A percentile compares a stretch with the other conserved stretches of the same genome.
Evolutionary conservation across 2,113 vertebrate genomes (phyloP).

Genomic region (Beaufortia kweichowensis): DNA sequence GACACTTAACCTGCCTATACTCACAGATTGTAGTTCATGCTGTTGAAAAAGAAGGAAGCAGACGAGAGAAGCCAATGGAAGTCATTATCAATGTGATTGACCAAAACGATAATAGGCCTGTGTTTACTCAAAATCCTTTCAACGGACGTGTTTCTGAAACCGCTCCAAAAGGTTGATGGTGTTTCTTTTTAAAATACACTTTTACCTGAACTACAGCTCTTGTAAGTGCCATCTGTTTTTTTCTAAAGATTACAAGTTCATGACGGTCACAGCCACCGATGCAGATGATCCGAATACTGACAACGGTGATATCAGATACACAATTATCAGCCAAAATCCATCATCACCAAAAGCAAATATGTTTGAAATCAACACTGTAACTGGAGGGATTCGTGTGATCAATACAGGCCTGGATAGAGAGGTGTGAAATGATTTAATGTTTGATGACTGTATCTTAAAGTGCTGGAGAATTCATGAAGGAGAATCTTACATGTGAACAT

Average conservation of each 20-base stretch:
- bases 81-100: slow-evolving; percentile 58
- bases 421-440: slow-evolving; percentile 66
- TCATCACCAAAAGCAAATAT: not conserved
- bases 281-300: slow-evolving; percentile 64
- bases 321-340: slow-evolving; percentile 77
- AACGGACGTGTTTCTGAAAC: slow-evolving; percentile 67
- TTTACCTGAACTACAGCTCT: too few relatives aligned
- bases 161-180: slow-evolving; percentile 54
- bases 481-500: not conserved
- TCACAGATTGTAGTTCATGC: slow-evolving; percentile 64
- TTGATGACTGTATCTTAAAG: not conserved
- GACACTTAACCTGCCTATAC: not conserved
- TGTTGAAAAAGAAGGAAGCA: not conserved
- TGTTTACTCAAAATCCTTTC: slow-evolving; percentile 62
- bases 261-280: slow-evolving; percentile 79
- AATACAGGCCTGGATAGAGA: slow-evolving; percentile 79
- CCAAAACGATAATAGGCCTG: slow-evolving; percentile 71
- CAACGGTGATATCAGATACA: slow-evolving; percentile 78
- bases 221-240: not conserved
- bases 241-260: slow-evolving; percentile 75
- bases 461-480: not conserved
- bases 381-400: slow-evolving; percentile 77
- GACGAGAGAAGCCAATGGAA: not conserved
- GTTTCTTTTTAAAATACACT: slow-evolving; percentile 57
- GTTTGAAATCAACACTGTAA: slow-evolving; percentile 77